Evolutionary conservation across 2,888 invertebrate genomes (phyloP).

Genomic region (Cephus runcator): DNA sequence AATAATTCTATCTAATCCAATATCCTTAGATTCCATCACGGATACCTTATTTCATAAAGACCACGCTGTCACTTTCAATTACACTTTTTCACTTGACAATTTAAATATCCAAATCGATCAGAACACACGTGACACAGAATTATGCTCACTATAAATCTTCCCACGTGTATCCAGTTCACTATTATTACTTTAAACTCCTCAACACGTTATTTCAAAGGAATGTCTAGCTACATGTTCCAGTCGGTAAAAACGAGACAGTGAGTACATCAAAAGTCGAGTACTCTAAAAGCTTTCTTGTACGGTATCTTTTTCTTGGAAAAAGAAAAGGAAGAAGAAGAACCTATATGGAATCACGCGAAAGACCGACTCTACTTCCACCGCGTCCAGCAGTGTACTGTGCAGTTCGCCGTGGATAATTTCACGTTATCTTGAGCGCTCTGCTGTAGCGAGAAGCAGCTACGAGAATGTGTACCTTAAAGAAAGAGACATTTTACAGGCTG

Average conservation of each 20-base stretch:
- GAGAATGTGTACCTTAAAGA: slow-evolving; percentile 17
- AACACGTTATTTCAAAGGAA: slow-evolving; percentile 35
- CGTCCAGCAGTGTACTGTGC: slow-evolving; percentile 39
- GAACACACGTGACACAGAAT: slow-evolving; percentile 3
- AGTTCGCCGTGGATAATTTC: slow-evolving; percentile 27
- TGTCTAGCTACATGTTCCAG: slow-evolving; percentile 23
- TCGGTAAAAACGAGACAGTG: slow-evolving; percentile 16
- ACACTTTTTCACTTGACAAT: neutral
- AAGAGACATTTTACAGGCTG: neutral
- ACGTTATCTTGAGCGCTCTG: slow-evolving; percentile 35
- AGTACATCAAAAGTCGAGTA: slow-evolving; percentile 31
- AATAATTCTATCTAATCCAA: neutral
- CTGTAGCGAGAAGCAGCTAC: slow-evolving; percentile 21
- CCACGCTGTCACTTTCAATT: neutral
- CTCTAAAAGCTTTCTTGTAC: slow-evolving; percentile 38
- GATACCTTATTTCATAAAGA: neutral
- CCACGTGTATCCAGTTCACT: slow-evolving; percentile 25
- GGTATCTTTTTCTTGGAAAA: neutral
- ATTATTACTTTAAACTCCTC: slow-evolving; percentile 16
- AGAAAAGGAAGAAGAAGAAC: neutral
- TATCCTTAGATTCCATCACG: neutral
- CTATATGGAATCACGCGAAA: neutral
- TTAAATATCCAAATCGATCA: neutral
- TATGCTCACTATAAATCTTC: neutral
- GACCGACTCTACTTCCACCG: neutral